Conservation (phyloP, 2,113 vertebrate genomes). For the Hyla sarda region DNA sequence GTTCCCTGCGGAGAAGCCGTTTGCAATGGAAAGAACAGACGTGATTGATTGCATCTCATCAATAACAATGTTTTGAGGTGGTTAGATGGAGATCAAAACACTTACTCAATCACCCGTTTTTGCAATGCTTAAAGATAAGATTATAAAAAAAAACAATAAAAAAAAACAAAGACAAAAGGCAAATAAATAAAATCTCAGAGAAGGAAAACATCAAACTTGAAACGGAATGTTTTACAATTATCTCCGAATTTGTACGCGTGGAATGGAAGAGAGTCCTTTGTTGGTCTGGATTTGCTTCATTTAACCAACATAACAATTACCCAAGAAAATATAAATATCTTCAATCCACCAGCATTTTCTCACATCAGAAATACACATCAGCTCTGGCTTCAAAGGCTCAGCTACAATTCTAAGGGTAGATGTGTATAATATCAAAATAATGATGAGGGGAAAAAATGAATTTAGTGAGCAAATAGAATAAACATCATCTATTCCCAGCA, state of each 20-base stretch:
- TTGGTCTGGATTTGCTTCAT: constrained; percentile 24
- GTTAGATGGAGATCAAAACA: constrained; percentile 51
- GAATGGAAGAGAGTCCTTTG: constrained; percentile 63
- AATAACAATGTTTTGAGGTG: constrained; percentile 31
- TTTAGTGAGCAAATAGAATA: not conserved
- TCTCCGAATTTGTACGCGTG: constrained; percentile 63
- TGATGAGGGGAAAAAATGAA: not conserved
- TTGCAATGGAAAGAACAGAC: constrained; percentile 60
- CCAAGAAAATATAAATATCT: constrained; percentile 18
- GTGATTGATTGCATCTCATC: constrained; percentile 60
- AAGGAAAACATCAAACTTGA: constrained; percentile 56
- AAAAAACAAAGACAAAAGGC: constrained; percentile 41
- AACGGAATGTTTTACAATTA: constrained; percentile 59
- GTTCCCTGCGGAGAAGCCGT: constrained; percentile 58
- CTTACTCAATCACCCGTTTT: constrained; percentile 61
- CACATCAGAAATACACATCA: constrained; percentile 29
- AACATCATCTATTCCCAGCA: not conserved
- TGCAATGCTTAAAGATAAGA: constrained; percentile 54
- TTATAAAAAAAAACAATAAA: constrained; percentile 39
- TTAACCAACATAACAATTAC: constrained; percentile 35
- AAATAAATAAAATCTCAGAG: constrained; percentile 61
- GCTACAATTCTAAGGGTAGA: not conserved
- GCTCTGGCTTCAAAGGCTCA: not conserved
- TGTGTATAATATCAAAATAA: not conserved
- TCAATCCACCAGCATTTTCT: not conserved